Conservation (phyloP, 2,113 vertebrate species). For the Alethe castanea region DNA sequence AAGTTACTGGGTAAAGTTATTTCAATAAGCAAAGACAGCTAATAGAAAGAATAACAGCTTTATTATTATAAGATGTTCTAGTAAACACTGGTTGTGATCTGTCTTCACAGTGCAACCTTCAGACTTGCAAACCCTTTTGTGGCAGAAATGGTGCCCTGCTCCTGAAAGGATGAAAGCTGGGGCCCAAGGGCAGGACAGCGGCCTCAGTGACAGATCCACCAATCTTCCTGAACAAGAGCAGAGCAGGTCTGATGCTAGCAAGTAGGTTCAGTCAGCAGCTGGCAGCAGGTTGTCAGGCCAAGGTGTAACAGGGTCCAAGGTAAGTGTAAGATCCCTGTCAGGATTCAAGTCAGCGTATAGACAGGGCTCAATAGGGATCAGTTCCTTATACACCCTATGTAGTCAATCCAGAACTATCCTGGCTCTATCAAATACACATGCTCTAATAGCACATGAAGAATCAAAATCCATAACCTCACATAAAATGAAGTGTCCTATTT, state of each 20-base stretch:
- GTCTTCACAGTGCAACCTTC: background rate
- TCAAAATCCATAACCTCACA: background rate
- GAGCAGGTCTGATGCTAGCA: background rate
- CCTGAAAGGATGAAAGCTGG: background rate
- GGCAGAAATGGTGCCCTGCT: background rate
- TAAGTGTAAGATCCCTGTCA: background rate
- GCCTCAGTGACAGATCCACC: background rate
- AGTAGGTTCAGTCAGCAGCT: background rate
- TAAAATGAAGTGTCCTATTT: background rate
- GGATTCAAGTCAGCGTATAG: background rate
- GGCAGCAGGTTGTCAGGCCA: background rate
- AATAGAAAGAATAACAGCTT: background rate
- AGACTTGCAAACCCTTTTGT: background rate
- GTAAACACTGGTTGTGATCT: background rate
- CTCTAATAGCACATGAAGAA: background rate
- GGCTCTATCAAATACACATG: background rate
- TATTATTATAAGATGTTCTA: background rate
- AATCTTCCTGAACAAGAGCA: background rate
- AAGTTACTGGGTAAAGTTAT: background rate
- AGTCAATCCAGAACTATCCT: background rate
- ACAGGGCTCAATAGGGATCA: accelerated
- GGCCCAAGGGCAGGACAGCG: background rate
- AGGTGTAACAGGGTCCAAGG: background rate
- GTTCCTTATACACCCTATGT: background rate
- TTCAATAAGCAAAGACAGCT: background rate